Evolutionary conservation across 2,797 vertebrate genomes (phyloP).

Genomic region (Heliangelus exortis): DNA sequence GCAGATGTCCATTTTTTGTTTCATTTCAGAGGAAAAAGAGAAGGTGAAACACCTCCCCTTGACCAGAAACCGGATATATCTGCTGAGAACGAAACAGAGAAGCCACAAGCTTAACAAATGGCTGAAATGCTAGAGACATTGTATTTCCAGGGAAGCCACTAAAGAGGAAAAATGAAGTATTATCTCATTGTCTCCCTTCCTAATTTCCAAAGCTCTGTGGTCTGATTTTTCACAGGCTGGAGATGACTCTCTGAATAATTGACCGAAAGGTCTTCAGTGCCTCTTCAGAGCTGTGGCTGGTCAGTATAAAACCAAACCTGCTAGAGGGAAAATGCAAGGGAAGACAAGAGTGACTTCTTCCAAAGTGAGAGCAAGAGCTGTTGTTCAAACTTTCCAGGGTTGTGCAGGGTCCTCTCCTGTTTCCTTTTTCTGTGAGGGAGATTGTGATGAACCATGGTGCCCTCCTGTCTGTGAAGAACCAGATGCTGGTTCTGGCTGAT

Average conservation of each 20-base stretch:
- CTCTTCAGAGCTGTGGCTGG: not conserved
- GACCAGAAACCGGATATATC: not conserved
- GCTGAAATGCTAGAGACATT: not conserved
- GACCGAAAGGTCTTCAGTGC: not conserved
- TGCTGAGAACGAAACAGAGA: not conserved
- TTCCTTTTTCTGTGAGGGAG: not conserved
- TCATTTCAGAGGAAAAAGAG: not conserved
- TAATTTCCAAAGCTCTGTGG: not conserved
- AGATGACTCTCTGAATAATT: not conserved
- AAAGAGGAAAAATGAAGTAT: not conserved
- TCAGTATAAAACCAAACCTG: not conserved
- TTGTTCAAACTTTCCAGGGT: not conserved
- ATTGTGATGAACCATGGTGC: not conserved
- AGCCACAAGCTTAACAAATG: not conserved
- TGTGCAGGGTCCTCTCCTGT: not conserved
- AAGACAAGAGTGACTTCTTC: not conserved
- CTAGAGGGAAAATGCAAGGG: not conserved
- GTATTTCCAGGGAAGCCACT: not conserved
- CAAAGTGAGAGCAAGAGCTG: accelerated
- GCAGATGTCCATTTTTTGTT: not conserved
- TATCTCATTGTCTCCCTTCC: not conserved
- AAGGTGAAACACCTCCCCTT: not conserved
- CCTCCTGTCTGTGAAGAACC: not conserved
- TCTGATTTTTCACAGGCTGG: not conserved
- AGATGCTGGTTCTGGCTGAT: not conserved